A percentile compares a stretch with the other conserved stretches of the same genome.
Evolutionary conservation across 2,797 vertebrate genomes (phyloP).

Genomic region (Enteromius thamalakanensis): DNA sequence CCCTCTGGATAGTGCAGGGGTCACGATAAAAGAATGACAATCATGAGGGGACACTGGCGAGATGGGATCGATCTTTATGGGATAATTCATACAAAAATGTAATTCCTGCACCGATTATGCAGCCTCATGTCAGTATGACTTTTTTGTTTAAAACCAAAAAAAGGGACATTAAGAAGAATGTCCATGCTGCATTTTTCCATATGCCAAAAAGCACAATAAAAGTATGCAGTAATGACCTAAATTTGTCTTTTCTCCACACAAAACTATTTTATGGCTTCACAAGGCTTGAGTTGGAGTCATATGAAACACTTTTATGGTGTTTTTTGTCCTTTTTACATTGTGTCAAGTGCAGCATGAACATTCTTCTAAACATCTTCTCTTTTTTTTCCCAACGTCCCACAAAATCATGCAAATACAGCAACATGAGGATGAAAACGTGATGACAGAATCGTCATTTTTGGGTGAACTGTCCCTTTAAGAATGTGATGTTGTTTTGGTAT

Average conservation of each 20-base stretch:
- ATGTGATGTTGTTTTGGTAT: slow-evolving; percentile 76
- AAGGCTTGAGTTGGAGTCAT: slow-evolving; percentile 11
- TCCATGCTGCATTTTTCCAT: background rate
- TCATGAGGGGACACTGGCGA: slow-evolving; percentile 39
- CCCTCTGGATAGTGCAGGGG: slow-evolving; percentile 47
- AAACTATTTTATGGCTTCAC: slow-evolving; percentile 20
- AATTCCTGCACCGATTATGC: background rate
- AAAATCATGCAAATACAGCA: background rate
- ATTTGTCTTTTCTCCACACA: slow-evolving; percentile 9
- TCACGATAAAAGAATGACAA: slow-evolving; percentile 32
- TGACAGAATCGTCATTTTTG: slow-evolving; percentile 7
- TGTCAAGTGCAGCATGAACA: background rate
- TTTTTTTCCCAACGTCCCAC: no score
- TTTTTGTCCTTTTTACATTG: background rate
- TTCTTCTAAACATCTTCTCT: background rate
- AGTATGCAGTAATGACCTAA: background rate
- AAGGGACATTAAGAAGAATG: background rate
- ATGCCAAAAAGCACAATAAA: background rate
- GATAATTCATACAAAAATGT: background rate
- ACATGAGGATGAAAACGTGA: background rate
- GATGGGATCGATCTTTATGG: slow-evolving; percentile 8
- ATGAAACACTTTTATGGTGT: slow-evolving; percentile 8
- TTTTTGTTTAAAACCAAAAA: background rate
- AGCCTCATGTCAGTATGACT: background rate
- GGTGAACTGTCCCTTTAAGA: slow-evolving; percentile 71